Evolutionary conservation across 2,888 invertebrate genomes (phyloP).

Genomic region (Octonoba sinensis): DNA sequence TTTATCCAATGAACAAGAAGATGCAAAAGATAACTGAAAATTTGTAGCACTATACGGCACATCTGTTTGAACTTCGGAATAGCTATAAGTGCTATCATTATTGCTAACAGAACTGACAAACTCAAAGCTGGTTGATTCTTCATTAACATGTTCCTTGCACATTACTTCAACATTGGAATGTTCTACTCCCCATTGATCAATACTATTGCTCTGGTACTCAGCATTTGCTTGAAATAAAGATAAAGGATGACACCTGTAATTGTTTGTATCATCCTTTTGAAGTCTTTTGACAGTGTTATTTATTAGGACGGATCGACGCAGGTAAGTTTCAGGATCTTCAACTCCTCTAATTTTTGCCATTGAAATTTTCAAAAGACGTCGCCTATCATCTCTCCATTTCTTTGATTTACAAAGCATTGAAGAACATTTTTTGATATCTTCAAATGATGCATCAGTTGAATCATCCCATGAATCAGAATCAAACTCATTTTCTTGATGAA

Average conservation of each 20-base stretch:
- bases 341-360: slow-evolving; percentile 89
- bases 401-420: slow-evolving; percentile 76
- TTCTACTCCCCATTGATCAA: slow-evolving; percentile 21
- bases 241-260: slow-evolving; percentile 15
- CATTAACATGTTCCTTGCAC: slow-evolving; percentile 4
- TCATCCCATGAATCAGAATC: slow-evolving; percentile 15
- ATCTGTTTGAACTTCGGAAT: slow-evolving; percentile 5
- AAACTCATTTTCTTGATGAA: slow-evolving; percentile 30
- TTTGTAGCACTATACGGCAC: slow-evolving; percentile 15
- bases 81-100: slow-evolving; percentile 15
- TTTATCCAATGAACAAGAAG: slow-evolving; percentile 16
- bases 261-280: slow-evolving; percentile 80
- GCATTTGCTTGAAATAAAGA: slow-evolving; percentile 22
- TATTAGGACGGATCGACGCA: slow-evolving; percentile 89
- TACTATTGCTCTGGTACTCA: slow-evolving; percentile 24
- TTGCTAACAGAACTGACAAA: slow-evolving; percentile 13
- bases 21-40: slow-evolving; percentile 32
- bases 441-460: slow-evolving; percentile 22
- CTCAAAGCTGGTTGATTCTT: slow-evolving; percentile 8
- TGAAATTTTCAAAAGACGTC: slow-evolving; percentile 89
- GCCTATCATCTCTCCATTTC: slow-evolving; percentile 88
- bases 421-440: slow-evolving; percentile 7
- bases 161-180: neutral
- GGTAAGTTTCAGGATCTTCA: slow-evolving; percentile 89
- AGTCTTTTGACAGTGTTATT: slow-evolving; percentile 91